Percentiles rank a stretch among this genome's conserved stretches.
phyloP scores from a whole-genome alignment of 2,888 invertebrate species.

The Peribatodes rhomboidaria region DNA sequence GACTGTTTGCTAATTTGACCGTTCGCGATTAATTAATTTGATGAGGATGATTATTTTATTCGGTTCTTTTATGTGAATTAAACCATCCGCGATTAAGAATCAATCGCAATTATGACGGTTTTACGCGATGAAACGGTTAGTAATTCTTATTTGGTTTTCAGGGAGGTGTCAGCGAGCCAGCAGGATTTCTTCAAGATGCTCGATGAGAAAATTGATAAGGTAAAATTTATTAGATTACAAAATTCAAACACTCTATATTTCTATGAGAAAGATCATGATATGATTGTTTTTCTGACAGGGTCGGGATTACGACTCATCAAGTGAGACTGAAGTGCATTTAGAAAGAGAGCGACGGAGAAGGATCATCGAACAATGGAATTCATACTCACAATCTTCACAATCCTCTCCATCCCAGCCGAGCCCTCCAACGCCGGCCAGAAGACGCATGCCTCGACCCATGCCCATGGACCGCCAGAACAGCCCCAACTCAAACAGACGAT shows the following conservation, averaged over 20 bases:
- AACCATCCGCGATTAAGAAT: no score
- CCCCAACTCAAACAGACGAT: conserved; percentile 70
- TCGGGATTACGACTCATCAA: conserved; percentile 92
- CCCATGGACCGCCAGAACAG: conserved; percentile 77
- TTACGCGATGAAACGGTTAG: no score
- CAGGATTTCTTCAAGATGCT: conserved; percentile 97
- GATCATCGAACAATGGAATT: conserved; percentile 92
- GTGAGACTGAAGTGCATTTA: conserved; percentile 90
- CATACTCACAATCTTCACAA: conserved; percentile 87
- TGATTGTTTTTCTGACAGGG: conserved; percentile 83
- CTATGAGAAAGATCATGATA: neutral
- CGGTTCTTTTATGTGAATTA: no score
- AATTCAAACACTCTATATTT: neutral
- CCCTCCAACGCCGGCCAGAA: conserved; percentile 74
- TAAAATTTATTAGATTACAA: conserved; percentile 62
- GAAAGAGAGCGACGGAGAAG: conserved; percentile 89
- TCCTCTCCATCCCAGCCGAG: conserved; percentile 72
- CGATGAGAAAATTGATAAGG: conserved; percentile 96
- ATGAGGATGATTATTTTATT: no score
- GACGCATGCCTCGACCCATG: conserved; percentile 67
- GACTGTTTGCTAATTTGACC: no score
- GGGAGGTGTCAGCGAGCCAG: conserved; percentile 95
- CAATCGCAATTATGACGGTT: no score
- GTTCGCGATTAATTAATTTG: no score
- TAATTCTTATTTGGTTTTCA: conserved; percentile 81